Percentiles rank a stretch among this genome's conserved stretches.
These are phyloP conservation scores for Chydorus sphaericus DNA, from an alignment of 2,888 invertebrate genomes.

Conservation along the genomic window DNA sequence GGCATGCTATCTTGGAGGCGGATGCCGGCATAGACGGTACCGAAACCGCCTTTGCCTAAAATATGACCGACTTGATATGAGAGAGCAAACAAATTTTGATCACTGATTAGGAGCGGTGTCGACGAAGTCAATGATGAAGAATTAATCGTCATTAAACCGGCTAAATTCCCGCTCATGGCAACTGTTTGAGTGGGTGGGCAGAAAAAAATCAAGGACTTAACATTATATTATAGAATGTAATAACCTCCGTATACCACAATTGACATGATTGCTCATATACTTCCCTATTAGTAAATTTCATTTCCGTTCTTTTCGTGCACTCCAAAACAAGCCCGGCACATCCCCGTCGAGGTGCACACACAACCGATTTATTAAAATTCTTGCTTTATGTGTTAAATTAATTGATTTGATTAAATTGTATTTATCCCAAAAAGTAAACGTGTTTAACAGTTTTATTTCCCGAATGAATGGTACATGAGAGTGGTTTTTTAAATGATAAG, in stretches of 20 bases:
- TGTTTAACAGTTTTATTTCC: too few relatives aligned
- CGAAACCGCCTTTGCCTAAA: conserved; percentile 41
- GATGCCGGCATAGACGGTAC: conserved; percentile 37
- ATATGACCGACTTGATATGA: conserved; percentile 28
- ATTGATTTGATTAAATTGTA: too few relatives aligned
- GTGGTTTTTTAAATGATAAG: too few relatives aligned
- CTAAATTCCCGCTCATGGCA: neutral
- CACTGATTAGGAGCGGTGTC: conserved; percentile 1
- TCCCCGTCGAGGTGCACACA: too few relatives aligned
- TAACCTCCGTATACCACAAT: neutral
- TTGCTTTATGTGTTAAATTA: too few relatives aligned
- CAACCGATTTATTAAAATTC: too few relatives aligned
- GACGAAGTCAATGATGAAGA: too few relatives aligned
- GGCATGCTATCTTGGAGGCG: conserved; percentile 33
- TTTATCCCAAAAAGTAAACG: too few relatives aligned
- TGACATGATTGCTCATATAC: too few relatives aligned
- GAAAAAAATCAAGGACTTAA: neutral
- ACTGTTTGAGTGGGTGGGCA: neutral
- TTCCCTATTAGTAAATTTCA: neutral
- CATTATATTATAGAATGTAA: neutral
- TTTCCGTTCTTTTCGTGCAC: neutral
- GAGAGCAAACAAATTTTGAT: conserved; percentile 25
- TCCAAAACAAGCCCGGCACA: too few relatives aligned
- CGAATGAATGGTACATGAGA: too few relatives aligned
- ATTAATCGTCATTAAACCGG: too few relatives aligned